Evolutionary conservation across 2,113 vertebrate genomes (phyloP).

Genomic region (Myrmophylax atrothorax): DNA sequence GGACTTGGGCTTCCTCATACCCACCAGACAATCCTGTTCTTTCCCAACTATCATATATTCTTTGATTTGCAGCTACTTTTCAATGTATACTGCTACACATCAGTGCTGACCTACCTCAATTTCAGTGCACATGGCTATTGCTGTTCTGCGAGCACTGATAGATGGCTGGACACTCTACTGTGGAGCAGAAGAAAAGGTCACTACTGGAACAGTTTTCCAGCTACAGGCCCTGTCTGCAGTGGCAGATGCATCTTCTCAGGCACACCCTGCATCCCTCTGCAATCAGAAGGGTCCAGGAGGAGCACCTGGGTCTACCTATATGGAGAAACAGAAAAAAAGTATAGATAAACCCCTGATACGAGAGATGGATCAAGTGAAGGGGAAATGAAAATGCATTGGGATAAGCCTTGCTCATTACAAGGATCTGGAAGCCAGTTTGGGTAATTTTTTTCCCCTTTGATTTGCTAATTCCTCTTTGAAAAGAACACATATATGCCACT

Average conservation of each 20-base stretch:
- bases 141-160: neutral
- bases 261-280: neutral
- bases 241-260: conserved; percentile 14
- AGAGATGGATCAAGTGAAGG: neutral
- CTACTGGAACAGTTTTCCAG: neutral
- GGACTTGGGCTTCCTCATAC: neutral
- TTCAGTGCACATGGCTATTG: neutral
- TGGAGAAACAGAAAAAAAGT: neutral
- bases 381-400: neutral
- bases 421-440: neutral
- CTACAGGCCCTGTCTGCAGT: conserved; percentile 10
- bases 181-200: conserved; percentile 21
- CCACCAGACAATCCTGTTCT: neutral
- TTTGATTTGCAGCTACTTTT: conserved; percentile 8
- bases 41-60: neutral
- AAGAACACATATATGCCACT: neutral
- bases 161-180: neutral
- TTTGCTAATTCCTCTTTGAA: neutral
- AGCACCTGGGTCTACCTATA: neutral
- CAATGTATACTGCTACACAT: neutral
- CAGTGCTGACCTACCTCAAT: neutral
- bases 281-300: neutral
- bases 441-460: neutral
- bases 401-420: neutral
- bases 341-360: neutral